Evolutionary conservation across 1,140 invertebrate genomes (phyloP), one percentile per base, ranked within the genome.

Genomic region (Halesus radiatus): DNA sequence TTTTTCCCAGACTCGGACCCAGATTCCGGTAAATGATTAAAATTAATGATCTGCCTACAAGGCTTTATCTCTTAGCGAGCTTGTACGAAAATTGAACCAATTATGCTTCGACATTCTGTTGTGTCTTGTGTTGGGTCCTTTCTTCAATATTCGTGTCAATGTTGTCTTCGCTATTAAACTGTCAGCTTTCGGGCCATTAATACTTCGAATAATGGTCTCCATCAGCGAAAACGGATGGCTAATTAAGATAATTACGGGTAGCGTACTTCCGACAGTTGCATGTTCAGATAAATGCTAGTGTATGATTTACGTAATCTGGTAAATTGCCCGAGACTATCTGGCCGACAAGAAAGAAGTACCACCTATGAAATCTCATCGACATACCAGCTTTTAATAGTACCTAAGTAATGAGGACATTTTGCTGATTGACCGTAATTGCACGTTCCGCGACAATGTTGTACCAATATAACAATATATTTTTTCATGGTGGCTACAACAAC

Each of bases 391-490:
- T 32, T 78, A 54, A 78, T 54, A 68, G 62, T n/a, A n/a, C n/a
- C n/a, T 29, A 78, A 64, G 52, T 81, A 78, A 78, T 74, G 80
- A 78, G 66, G 68, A 78, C 76, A 81, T 81, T 81, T 78, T 53
- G 72, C 70, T 74, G 70, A 80, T 80, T 76, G 52, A 53, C 37
- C 60, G 26, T 73, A 80, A 80, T 80, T 80, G 77, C 64, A 56
- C 60, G 37, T 76, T 76, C 60, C n/a, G 50, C 68, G 68, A 72
- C 68, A 72, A 72, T 72, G 20, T 53, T 53, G 7, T 10, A 15
- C 20, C 68, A 50, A 50, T 20, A 13, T 7, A 53, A 54, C 68
- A 53, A 16, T 10, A 72, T 26, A 15, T 72, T 72, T 72, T 72
- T 72, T 72, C 68, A 53, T 26, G 15, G 50, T 29, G 68, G 50